phyloP scores from a whole-genome alignment of 2,888 invertebrate species.

The Trachelus stipa region DNA sequence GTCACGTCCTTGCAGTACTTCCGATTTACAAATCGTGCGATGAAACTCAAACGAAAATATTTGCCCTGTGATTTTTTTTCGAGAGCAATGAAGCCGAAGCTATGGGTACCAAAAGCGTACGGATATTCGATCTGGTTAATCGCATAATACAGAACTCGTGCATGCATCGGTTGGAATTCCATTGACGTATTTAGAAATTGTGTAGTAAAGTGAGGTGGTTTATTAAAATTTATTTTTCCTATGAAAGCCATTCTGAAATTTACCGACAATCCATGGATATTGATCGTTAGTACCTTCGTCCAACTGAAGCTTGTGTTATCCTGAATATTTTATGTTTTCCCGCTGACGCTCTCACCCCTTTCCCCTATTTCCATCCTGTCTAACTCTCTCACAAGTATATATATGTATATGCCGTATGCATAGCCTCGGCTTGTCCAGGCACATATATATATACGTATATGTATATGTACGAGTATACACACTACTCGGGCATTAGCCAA shows the following conservation, averaged over 20 bases:
- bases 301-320: conserved; percentile 36
- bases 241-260: conserved; percentile 36
- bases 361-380: conserved; percentile 17
- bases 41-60: too few species aligned
- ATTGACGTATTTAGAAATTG: not conserved
- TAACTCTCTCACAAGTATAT: not conserved
- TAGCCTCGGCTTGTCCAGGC: too few species aligned
- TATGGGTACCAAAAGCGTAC: not conserved
- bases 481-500: not conserved
- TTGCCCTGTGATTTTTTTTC: too few species aligned
- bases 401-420: not conserved
- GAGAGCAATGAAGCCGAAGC: too few species aligned
- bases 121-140: not conserved
- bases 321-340: conserved; percentile 47
- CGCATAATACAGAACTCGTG: not conserved
- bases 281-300: conserved; percentile 39
- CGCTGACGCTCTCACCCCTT: conserved; percentile 20
- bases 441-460: too few species aligned
- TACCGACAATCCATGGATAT: conserved; percentile 44
- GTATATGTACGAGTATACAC: not conserved
- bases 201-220: conserved; percentile 31
- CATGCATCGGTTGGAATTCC: not conserved
- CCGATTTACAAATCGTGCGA: not conserved
- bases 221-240: conserved; percentile 35
- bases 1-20: not conserved